Conservation (phyloP, 2,113 vertebrate species). For the Ceyx cyanopectus region DNA sequence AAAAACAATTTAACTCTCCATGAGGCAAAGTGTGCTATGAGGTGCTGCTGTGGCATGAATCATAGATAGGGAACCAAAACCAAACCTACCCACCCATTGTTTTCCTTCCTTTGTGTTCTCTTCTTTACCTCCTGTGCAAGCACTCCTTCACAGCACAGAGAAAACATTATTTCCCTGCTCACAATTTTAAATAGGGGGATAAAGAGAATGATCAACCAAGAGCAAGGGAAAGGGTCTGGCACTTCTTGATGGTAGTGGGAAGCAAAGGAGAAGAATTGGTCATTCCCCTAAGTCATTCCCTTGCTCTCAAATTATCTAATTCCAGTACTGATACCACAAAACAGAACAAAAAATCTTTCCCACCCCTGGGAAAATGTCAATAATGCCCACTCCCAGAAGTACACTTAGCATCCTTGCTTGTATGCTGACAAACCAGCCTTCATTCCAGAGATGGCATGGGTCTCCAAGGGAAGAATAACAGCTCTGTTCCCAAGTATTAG, state of each 20-base stretch:
- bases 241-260: not conserved
- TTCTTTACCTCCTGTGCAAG: not conserved
- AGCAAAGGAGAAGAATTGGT: not conserved
- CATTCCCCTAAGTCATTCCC: not conserved
- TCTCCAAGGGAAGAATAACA: slow-evolving; percentile 38
- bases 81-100: not conserved
- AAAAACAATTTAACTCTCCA: slow-evolving; percentile 24
- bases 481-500: not conserved
- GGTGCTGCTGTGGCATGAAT: not conserved
- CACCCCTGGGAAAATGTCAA: not conserved
- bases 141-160: fast-evolving
- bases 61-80: not conserved
- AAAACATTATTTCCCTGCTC: not conserved
- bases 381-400: not conserved
- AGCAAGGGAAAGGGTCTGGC: not conserved
- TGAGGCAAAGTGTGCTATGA: not conserved
- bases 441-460: slow-evolving; percentile 5
- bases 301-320: not conserved
- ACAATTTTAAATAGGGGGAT: not conserved
- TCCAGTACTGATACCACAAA: not conserved
- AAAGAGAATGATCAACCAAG: not conserved
- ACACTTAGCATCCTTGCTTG: not conserved
- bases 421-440: slow-evolving; percentile 9
- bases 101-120: not conserved
- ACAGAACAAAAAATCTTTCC: not conserved